Evolutionary conservation across 2,113 vertebrate species (phyloP), one percentile per base, ranked within the genome.

Genomic region (Anas platyrhynchos): DNA sequence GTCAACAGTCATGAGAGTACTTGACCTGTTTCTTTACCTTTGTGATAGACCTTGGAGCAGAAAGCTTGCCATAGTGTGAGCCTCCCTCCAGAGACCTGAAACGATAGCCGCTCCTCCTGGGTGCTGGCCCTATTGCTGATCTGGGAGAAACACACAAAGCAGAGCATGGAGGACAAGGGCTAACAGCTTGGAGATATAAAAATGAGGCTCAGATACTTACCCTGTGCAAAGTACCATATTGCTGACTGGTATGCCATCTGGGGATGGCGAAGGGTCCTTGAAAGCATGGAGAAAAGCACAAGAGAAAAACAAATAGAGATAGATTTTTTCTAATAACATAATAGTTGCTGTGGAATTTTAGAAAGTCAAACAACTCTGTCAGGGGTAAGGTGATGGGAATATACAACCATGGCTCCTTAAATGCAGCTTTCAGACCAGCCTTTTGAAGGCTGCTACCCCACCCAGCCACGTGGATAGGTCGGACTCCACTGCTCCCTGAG

Each of bases 11-110:
- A 63, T 1, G 4, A 75, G 46, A 48, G 29, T n/a, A 68, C 7
- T 36, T 82, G 71, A 63, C 36, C 61, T 56, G 11, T 32, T 80
- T 91, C 78, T 83, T 82, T 63, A 11, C 14, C 20, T 79, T 79
- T 65, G 16, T 52, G 32, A 56, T 6, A 85, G 43, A 38, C 14
- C 72, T 56, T 0, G 0, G 27, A 84, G 29, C 22, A 13, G 31
- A 61, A 65, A 86, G 43, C 32, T 0, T 0, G 22, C n/a, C 31
- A 1, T 25, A 67, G 0, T 22, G 63, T 16, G 36, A 93, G 59
- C 59, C 5, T 22, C 44, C 5, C 6, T 44, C 58, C 6, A 1
- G 55, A 50, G 32, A 78, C 27, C 71, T 13, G 36, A 41, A 67
- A 13, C 16, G 9, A 13, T 22, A 63, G 41, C 73, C 71, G 77